Conservation (phyloP, 2,888 invertebrate genomes). For the Rhingia campestris region DNA sequence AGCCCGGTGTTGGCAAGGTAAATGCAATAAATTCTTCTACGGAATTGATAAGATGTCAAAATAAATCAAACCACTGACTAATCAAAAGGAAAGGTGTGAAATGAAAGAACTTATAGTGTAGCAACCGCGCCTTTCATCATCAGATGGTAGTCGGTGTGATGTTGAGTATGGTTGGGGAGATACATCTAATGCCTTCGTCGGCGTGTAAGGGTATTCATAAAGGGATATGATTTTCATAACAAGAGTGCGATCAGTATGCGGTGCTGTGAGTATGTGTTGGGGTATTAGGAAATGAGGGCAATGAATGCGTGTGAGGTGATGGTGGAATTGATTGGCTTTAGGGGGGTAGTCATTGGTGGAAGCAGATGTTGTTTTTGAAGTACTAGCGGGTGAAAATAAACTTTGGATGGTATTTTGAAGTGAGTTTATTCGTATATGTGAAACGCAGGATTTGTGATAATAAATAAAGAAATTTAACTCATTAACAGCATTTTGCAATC, state of each 20-base stretch:
- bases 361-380: conserved; percentile 31
- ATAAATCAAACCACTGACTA: conserved; percentile 82
- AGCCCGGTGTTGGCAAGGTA: conserved; percentile 49
- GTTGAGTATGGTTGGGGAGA: background rate
- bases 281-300: conserved; percentile 22
- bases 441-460: too few species aligned
- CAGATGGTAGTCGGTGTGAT: background rate
- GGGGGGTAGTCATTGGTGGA: conserved; percentile 17
- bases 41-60: conserved; percentile 83
- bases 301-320: background rate
- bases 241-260: background rate
- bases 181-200: conserved; percentile 1
- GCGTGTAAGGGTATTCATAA: conserved; percentile 1
- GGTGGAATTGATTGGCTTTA: conserved; percentile 29
- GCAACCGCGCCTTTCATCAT: conserved; percentile 25
- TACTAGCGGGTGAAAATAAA: background rate
- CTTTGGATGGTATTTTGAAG: too few species aligned
- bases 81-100: conserved; percentile 79
- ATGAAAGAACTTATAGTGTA: conserved; percentile 65
- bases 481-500: too few species aligned
- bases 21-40: conserved; percentile 82
- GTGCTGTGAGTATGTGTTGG: background rate
- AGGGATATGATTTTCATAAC: background rate
- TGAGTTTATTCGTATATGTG: too few species aligned
- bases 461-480: too few species aligned